phyloP scores from a whole-genome alignment of 1,140 invertebrate species.

The Ceratoteleas bidentatus region DNA sequence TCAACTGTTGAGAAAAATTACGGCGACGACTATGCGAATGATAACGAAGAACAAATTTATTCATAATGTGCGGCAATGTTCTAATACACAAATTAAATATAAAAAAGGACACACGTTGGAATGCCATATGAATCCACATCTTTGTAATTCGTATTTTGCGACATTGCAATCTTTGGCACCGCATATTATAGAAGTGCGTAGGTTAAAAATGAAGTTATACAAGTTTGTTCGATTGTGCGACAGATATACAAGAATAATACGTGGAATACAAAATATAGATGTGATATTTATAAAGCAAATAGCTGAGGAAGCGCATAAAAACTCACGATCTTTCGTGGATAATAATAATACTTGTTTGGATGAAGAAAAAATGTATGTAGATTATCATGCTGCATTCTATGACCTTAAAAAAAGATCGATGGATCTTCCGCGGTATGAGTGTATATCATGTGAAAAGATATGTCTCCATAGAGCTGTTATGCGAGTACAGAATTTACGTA shows the following conservation, averaged over 20 bases:
- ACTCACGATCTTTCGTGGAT: neutral
- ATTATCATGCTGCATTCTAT: neutral
- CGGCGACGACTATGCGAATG: neutral
- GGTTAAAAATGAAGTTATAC: neutral
- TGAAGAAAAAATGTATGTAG: neutral
- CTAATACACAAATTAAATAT: neutral
- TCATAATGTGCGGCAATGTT: neutral
- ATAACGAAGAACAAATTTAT: neutral
- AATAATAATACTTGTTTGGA: neutral
- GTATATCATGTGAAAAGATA: conserved; percentile 1
- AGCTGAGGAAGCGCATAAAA: neutral
- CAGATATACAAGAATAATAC: neutral
- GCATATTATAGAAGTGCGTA: neutral
- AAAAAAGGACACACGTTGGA: neutral
- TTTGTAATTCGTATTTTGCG: neutral
- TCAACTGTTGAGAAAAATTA: neutral
- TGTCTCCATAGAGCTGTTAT: neutral
- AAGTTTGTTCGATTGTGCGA: neutral
- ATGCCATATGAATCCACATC: neutral
- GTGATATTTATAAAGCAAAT: neutral
- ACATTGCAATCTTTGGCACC: neutral
- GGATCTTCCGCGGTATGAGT: neutral
- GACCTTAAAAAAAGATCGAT: neutral
- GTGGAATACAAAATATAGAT: neutral
- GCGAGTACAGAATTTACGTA: neutral